Evolutionary conservation across 2,797 vertebrate genomes (phyloP).

Genomic region (Melanogrammus aeglefinus): DNA sequence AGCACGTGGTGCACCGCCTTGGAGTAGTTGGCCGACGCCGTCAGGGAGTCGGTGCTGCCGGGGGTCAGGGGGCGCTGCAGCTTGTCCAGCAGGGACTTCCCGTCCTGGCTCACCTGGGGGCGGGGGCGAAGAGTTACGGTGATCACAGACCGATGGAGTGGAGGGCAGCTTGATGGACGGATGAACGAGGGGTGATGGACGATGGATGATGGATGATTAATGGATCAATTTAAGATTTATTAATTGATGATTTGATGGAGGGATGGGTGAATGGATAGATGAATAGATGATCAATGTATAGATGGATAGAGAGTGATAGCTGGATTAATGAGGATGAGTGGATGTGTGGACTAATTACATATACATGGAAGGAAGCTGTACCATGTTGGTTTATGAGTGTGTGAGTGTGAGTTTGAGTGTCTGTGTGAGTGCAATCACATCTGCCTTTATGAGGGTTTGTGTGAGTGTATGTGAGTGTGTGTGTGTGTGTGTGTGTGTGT

Average conservation of each 20-base stretch:
- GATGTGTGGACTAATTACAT: too few species aligned
- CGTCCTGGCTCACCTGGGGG: constrained; percentile 85
- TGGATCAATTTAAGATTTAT: too few species aligned
- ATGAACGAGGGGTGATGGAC: not conserved
- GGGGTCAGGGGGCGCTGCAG: constrained; percentile 86
- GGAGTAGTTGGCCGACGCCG: constrained; percentile 87
- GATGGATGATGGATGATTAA: not conserved
- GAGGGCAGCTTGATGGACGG: not conserved
- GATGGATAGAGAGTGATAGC: too few species aligned
- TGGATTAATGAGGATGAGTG: too few species aligned
- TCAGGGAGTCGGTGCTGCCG: constrained; percentile 84
- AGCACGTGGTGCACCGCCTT: constrained; percentile 88
- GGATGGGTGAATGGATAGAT: too few species aligned
- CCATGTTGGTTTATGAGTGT: too few species aligned
- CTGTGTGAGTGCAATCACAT: not conserved
- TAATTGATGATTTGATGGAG: too few species aligned
- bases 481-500: too few species aligned
- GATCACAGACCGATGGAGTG: not conserved
- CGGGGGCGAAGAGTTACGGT: not conserved
- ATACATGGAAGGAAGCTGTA: too few species aligned
- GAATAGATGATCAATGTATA: too few species aligned
- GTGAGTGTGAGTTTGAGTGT: not conserved
- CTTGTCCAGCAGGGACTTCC: constrained; percentile 87
- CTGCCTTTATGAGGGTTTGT: too few species aligned
- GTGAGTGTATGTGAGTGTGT: too few species aligned